Evolutionary conservation across 1,140 invertebrate genomes (phyloP).

Genomic region (Babylonia areolata): DNA sequence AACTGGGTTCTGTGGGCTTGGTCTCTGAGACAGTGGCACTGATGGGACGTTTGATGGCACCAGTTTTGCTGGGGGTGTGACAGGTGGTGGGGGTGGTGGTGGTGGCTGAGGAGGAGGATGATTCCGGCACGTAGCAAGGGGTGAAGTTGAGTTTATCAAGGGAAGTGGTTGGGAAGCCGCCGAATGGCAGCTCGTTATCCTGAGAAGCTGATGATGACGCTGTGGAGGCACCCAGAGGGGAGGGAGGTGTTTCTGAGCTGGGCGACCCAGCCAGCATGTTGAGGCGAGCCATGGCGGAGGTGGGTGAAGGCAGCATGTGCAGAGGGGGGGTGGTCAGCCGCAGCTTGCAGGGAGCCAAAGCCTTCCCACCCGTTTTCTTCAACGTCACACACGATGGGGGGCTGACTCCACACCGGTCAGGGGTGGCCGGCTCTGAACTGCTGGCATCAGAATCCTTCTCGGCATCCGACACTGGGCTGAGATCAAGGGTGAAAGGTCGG

Average conservation of each 20-base stretch:
- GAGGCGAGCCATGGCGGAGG: constrained; percentile 52
- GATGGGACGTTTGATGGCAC: constrained; percentile 19
- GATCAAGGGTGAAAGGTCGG: constrained; percentile 31
- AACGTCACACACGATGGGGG: not conserved
- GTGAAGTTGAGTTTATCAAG: constrained; percentile 73
- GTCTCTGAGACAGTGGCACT: constrained; percentile 40
- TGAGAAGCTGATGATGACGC: constrained; percentile 5
- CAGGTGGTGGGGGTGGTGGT: constrained; percentile 31
- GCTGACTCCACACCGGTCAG: not conserved
- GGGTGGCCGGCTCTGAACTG: constrained; percentile 29
- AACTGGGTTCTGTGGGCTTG: constrained; percentile 44
- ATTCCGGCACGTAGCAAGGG: constrained; percentile 60
- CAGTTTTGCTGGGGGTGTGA: constrained; percentile 20
- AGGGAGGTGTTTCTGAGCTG: constrained; percentile 27
- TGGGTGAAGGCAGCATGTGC: constrained; percentile 47
- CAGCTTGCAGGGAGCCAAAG: not conserved
- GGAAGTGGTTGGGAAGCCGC: constrained; percentile 69
- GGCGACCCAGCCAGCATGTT: constrained; percentile 58
- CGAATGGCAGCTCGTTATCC: constrained; percentile 37
- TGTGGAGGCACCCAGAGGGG: not conserved
- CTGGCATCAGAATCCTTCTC: constrained; percentile 32
- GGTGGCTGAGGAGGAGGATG: not conserved
- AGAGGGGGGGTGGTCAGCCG: constrained; percentile 17
- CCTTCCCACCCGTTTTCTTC: not conserved
- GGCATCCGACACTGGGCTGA: constrained; percentile 34